Conservation (phyloP, 2,797 vertebrate genomes). For the Hafferia zeledoni region DNA sequence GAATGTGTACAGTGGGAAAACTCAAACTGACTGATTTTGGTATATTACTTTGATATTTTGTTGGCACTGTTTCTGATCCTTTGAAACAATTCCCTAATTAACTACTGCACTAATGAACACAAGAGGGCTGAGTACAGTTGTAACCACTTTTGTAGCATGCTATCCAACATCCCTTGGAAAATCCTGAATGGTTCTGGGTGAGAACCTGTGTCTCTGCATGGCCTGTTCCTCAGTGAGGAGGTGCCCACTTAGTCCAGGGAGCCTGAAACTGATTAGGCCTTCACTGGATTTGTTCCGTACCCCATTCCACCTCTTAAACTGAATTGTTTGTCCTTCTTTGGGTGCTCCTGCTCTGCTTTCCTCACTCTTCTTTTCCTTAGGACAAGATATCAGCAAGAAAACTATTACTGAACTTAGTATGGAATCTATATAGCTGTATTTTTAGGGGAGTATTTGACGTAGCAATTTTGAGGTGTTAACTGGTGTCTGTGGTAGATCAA, state of each 20-base stretch:
- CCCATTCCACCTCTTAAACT: neutral
- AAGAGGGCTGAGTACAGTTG: neutral
- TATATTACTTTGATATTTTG: neutral
- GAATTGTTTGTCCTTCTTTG: neutral
- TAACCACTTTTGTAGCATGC: neutral
- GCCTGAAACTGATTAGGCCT: neutral
- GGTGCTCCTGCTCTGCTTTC: neutral
- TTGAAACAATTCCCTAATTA: neutral
- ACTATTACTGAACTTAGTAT: neutral
- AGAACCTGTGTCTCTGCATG: neutral
- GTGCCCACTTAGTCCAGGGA: neutral
- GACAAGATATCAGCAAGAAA: neutral
- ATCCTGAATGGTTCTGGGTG: neutral
- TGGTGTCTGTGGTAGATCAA: neutral
- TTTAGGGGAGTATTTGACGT: neutral
- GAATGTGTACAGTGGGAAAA: accelerated
- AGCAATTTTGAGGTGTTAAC: neutral
- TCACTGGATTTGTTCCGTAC: neutral
- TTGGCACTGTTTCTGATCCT: neutral
- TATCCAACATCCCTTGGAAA: neutral
- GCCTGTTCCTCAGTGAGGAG: neutral
- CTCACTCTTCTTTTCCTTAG: neutral
- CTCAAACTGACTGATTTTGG: neutral
- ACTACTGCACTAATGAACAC: neutral
- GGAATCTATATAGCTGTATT: neutral